Percentiles rank a stretch among this genome's conserved stretches.
phyloP scores from a whole-genome alignment of 2,888 invertebrate species.

The Achlya flavicornis region DNA sequence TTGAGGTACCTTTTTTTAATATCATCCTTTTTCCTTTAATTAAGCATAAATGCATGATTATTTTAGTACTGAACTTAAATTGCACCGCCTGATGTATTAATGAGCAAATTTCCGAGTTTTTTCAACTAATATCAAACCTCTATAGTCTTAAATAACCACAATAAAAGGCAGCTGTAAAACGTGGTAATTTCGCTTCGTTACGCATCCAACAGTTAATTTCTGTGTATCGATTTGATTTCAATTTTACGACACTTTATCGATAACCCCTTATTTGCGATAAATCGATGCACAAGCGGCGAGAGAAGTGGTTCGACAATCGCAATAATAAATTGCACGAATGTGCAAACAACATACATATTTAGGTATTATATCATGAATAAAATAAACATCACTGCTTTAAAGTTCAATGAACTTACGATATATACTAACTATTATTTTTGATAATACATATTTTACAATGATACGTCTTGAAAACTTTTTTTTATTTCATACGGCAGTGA shows the following conservation, averaged over 20 bases:
- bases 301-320: conserved; percentile 21
- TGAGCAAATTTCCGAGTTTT: not conserved
- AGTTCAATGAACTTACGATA: too few relatives aligned
- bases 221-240: conserved; percentile 42
- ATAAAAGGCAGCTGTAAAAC: conserved; percentile 35
- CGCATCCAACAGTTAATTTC: conserved; percentile 32
- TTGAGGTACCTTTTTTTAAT: too few relatives aligned
- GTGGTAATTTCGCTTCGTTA: conserved; percentile 40
- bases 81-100: not conserved
- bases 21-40: not conserved
- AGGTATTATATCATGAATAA: too few relatives aligned
- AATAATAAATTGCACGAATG: not conserved
- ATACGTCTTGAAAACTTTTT: not conserved
- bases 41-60: not conserved
- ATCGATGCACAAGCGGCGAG: conserved; percentile 24
- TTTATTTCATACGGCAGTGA: not conserved
- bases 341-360: too few relatives aligned
- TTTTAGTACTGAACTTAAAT: not conserved
- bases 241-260: conserved; percentile 56
- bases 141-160: conserved; percentile 22
- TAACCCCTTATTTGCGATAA: conserved; percentile 45
- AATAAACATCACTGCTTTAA: too few relatives aligned
- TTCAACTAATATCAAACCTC: not conserved
- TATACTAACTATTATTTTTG: too few relatives aligned
- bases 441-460: not conserved